These are phyloP conservation scores for Rhabdornis inornatus DNA, from an alignment of 2,113 vertebrate species.

Conservation along the genomic window DNA sequence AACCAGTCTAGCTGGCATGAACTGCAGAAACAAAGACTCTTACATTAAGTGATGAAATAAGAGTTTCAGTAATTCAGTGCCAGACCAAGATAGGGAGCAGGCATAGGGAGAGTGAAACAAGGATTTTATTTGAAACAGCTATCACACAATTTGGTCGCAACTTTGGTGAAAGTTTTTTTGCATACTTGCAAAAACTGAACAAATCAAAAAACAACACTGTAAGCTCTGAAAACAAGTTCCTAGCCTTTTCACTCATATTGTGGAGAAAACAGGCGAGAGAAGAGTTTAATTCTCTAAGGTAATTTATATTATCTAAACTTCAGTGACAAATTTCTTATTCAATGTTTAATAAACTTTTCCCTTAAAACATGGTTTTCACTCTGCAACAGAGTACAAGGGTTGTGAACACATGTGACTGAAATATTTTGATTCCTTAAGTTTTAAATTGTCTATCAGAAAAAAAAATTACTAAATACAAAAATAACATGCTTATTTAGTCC, in stretches of 20 bases:
- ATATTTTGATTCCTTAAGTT: neutral
- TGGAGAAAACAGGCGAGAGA: neutral
- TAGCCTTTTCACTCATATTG: neutral
- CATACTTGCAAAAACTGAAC: neutral
- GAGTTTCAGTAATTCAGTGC: constrained; percentile 51
- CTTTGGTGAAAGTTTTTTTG: neutral
- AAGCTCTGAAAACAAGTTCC: neutral
- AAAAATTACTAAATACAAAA: neutral
- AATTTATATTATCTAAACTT: neutral
- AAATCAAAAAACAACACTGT: neutral
- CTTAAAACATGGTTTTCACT: neutral
- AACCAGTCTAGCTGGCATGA: constrained; percentile 46
- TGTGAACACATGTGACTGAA: neutral
- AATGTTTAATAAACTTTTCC: neutral
- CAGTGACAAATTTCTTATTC: neutral
- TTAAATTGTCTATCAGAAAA: neutral
- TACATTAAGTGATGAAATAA: constrained; percentile 53
- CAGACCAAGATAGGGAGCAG: constrained; percentile 61
- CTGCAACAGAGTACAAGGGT: neutral
- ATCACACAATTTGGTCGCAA: constrained; percentile 12
- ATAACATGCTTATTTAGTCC: neutral
- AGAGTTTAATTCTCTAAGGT: neutral
- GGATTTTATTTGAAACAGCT: constrained; percentile 66
- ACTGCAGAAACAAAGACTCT: constrained; percentile 44
- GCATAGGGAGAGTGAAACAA: constrained; percentile 3